Conservation (phyloP, 2,888 invertebrate genomes). For the Neocrepidodera transversa region DNA sequence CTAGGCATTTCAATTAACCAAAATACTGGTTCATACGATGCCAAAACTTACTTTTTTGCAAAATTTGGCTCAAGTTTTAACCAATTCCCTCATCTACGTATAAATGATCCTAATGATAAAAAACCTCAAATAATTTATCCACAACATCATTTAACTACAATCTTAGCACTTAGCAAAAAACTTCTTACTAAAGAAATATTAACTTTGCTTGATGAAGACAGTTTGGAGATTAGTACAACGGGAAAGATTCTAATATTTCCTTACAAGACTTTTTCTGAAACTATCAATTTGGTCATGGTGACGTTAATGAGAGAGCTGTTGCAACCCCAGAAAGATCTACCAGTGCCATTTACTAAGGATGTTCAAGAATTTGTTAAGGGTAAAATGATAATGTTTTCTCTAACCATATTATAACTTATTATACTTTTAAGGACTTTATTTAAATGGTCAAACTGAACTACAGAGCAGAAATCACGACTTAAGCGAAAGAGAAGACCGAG, state of each 20-base stretch:
- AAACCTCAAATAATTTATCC: constrained; percentile 71
- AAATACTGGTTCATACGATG: constrained; percentile 66
- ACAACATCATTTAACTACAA: constrained; percentile 80
- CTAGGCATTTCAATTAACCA: constrained; percentile 46
- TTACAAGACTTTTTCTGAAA: constrained; percentile 94
- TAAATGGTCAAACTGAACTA: constrained; percentile 92
- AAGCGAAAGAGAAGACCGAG: constrained; percentile 82
- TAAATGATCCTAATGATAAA: constrained; percentile 73
- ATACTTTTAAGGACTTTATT: constrained; percentile 70
- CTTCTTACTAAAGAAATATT: constrained; percentile 81
- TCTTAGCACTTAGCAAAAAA: constrained; percentile 82
- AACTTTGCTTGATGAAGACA: constrained; percentile 82
- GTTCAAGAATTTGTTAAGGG: constrained; percentile 70
- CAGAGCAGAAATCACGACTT: constrained; percentile 86
- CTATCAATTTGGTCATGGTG: constrained; percentile 90
- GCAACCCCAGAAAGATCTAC: constrained; percentile 89
- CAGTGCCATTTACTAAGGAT: constrained; percentile 89
- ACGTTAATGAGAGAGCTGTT: constrained; percentile 89
- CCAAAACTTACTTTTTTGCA: constrained; percentile 86
- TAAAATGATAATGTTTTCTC: constrained; percentile 24
- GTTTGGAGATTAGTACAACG: constrained; percentile 77
- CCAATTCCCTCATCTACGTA: constrained; percentile 84
- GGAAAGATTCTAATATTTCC: constrained; percentile 80
- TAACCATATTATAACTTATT: not conserved
- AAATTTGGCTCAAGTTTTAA: constrained; percentile 94